These are phyloP conservation scores for Coregonus ussuriensis DNA, from an alignment of 2,797 vertebrate species.

Conservation along the genomic window DNA sequence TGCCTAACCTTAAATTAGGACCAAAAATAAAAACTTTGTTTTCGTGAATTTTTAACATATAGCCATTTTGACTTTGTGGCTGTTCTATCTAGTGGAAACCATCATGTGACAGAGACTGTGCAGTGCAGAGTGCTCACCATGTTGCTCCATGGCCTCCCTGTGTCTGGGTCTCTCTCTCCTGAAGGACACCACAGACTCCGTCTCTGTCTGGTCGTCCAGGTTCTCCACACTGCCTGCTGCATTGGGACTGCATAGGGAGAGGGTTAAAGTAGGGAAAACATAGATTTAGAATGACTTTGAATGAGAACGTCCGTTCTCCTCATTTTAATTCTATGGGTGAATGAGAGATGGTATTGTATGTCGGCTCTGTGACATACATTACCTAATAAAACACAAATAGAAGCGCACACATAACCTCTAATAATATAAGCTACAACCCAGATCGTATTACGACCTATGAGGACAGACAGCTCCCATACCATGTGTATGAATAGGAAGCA, in stretches of 20 bases:
- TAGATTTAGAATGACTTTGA: too few relatives aligned
- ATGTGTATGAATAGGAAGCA: background rate
- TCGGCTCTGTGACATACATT: background rate
- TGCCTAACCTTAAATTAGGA: too few relatives aligned
- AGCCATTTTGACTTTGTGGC: too few relatives aligned
- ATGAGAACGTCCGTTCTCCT: too few relatives aligned
- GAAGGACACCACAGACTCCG: slow-evolving; percentile 87
- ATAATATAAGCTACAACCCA: background rate
- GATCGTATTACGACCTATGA: background rate
- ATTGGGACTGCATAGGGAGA: slow-evolving; percentile 73
- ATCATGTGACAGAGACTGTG: too few relatives aligned
- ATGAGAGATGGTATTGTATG: too few relatives aligned
- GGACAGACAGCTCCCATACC: background rate
- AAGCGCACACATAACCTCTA: background rate
- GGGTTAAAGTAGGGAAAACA: background rate
- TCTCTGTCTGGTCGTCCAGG: slow-evolving; percentile 88
- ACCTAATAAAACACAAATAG: slow-evolving; percentile 9
- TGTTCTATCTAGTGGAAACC: too few relatives aligned
- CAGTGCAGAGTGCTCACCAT: slow-evolving; percentile 65
- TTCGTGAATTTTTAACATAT: too few relatives aligned
- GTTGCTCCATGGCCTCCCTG: slow-evolving; percentile 83
- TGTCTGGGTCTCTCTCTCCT: slow-evolving; percentile 85
- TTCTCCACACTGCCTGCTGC: slow-evolving; percentile 87
- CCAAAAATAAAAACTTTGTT: too few relatives aligned
- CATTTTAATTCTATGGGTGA: too few relatives aligned